Base-by-base conservation (phyloP, 2,888 invertebrate genomes). In the Drosophila subquinaria region DNA sequence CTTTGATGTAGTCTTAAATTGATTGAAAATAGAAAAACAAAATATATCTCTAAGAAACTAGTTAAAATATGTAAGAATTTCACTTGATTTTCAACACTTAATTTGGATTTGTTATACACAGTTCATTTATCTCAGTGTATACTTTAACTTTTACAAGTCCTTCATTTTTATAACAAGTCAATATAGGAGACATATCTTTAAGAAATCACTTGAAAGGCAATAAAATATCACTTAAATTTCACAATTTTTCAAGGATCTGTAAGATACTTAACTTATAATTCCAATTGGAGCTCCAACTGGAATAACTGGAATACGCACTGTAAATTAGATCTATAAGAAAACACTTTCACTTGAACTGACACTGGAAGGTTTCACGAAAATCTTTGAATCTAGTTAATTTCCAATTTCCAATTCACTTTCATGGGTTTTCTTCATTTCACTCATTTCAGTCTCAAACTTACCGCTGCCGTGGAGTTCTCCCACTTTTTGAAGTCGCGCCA, bases 401-500 rank as follows among this genome's bases (percentile, higher is more conserved):
- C 8, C 20, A 13, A 6, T 13, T 20, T 51, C 8, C 20, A 51
- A 13, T 51, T 35, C 15, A 4, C 8, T 15, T 48, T 30, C 30
- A 20, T 23, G 9, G 38, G n/a, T 27, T 27, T 27, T 27, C n/a
- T 10, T 10, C 3, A 9, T 9, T 17, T 40, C 40, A 38, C 8
- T 38, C 17, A 17, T 1, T 17, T 17, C 3, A 6, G 8, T 55
- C 33, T 23, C 9, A 13, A 6, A 94, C 95, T 94, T 91, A 96
- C 96, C 89, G 95, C 79, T 38, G 95, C 94, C 5, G 94, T 94
- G 76, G 94, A 94, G 62, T 95, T 94, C 4, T 95, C 94, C 95
- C 95, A 96, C 92, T 93, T 94, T 20, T 95, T 94, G 55, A 95
- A 84, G 86, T 95, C 82, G 17, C 82, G 86, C 95, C 95, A 96